These are phyloP conservation scores for Macaria notata DNA, from an alignment of 2,888 invertebrate genomes.

Conservation along the genomic window DNA sequence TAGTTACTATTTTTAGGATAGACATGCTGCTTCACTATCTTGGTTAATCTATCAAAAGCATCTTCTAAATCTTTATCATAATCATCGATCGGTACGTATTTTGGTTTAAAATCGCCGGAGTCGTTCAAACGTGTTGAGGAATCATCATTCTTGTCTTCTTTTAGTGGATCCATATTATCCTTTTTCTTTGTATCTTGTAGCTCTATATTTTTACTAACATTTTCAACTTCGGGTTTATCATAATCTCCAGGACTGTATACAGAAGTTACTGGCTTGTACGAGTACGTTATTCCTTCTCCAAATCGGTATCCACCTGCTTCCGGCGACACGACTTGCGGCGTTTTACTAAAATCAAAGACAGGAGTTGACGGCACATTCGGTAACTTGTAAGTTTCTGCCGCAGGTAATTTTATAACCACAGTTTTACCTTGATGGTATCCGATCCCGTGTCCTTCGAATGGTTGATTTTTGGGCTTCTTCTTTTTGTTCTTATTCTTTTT, in stretches of 20 bases:
- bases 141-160: conserved; percentile 2
- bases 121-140: conserved; percentile 7
- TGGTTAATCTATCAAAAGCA: conserved; percentile 48
- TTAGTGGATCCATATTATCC: conserved; percentile 3
- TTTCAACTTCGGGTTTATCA: conserved; percentile 15
- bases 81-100: conserved; percentile 15
- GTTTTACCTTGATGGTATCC: conserved; percentile 79
- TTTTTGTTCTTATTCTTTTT: conserved; percentile 58
- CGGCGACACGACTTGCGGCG: conserved; percentile 63
- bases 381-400: conserved; percentile 58
- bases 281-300: conserved; percentile 53
- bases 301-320: conserved; percentile 53
- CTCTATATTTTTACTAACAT: conserved; percentile 10
- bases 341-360: conserved; percentile 73
- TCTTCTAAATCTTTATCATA: conserved; percentile 40
- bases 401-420: conserved; percentile 69
- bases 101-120: conserved; percentile 6
- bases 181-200: conserved; percentile 1
- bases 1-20: conserved; percentile 47
- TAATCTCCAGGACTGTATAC: conserved; percentile 23
- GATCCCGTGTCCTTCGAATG: conserved; percentile 71
- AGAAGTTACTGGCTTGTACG: conserved; percentile 33
- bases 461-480: conserved; percentile 60
- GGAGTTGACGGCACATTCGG: conserved; percentile 57
- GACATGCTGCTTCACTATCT: conserved; percentile 50